Evolutionary conservation across 2,113 vertebrate genomes (phyloP).

Genomic region (Nothobranchius furzeri): DNA sequence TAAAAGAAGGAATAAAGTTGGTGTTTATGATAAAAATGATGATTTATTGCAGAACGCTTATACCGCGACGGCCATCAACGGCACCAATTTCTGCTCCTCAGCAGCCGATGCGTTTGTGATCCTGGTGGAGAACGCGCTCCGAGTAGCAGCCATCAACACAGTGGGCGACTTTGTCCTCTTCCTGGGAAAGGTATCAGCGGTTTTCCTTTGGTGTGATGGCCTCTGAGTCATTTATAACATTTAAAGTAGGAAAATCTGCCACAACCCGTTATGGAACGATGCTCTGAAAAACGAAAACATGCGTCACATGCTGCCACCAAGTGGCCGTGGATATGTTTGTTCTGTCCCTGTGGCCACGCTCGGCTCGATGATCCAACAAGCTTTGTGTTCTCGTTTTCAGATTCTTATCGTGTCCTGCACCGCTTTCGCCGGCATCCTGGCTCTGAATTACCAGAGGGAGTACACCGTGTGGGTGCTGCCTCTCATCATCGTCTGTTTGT

Average conservation of each 20-base stretch:
- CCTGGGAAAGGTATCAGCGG: slow-evolving; percentile 88
- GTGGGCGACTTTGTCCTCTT: slow-evolving; percentile 98
- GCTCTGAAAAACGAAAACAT: too few species aligned
- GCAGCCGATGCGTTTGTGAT: slow-evolving; percentile 94
- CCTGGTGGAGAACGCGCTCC: slow-evolving; percentile 92
- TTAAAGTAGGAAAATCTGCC: too few species aligned
- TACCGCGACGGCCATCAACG: slow-evolving; percentile 97
- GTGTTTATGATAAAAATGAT: background rate
- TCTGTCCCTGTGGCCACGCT: background rate
- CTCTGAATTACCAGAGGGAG: slow-evolving; percentile 94
- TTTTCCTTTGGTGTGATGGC: too few species aligned
- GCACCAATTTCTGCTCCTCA: slow-evolving; percentile 97
- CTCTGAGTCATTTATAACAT: too few species aligned
- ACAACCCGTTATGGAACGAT: too few species aligned
- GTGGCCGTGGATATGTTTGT: background rate
- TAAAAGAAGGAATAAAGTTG: too few species aligned
- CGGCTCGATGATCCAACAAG: background rate
- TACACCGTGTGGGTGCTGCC: slow-evolving; percentile 98
- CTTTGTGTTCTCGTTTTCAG: slow-evolving; percentile 63
- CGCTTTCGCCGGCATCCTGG: slow-evolving; percentile 89
- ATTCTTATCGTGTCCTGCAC: slow-evolving; percentile 92
- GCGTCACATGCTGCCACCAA: background rate
- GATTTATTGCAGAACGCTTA: slow-evolving; percentile 88
- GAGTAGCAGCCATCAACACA: slow-evolving; percentile 94
- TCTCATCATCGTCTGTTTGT: slow-evolving; percentile 93